Evolutionary conservation across 2,113 vertebrate species (phyloP), one percentile per base, ranked within the genome.

Genomic region (Accipiter virgatus): DNA sequence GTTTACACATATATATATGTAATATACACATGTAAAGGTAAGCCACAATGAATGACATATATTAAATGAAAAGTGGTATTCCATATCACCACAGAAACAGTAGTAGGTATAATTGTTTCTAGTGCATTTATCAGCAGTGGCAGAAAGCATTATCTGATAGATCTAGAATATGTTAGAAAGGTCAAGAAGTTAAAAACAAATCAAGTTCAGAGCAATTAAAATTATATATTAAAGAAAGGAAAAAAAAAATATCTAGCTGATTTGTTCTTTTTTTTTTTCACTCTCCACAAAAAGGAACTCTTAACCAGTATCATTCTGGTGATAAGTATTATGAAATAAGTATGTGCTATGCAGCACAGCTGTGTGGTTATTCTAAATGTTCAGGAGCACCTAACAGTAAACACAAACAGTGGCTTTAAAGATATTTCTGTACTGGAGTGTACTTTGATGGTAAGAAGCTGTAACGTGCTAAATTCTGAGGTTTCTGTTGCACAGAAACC

Each of bases 401-500:
- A 98, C 61, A 97, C 74, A 97, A 97, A 95, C 81, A 95, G 89
- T 90, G 45, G 67, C 75, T 95, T 97, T 97, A 86, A 88, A 92
- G 91, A 91, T 97, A 97, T 97, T 98, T 98, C 80, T 96, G 95
- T 96, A 47, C 91, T 84, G 56, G 92, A 73, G 67, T 89, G 26
- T 55, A 86, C 95, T 98, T 97, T 93, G 96, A 97, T 97, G 92
- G 92, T 84, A 81, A 97, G 92, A 96, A 97, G 88, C 92, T 97
- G 65, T 95, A 97, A 97, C 43, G 73, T 95, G 90, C 86, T 93
- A 82, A 97, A 98, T 97, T 97, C 74, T 98, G 96, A 98, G 96
- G 96, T 98, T 96, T 98, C 77, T 93, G 75, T 96, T 96, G 32
- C 58, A 97, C 96, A 98, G 96, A 98, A 98, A 97, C 96, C 75